Conservation (phyloP, 2,113 vertebrate species). For the Mesitornis unicolor region DNA sequence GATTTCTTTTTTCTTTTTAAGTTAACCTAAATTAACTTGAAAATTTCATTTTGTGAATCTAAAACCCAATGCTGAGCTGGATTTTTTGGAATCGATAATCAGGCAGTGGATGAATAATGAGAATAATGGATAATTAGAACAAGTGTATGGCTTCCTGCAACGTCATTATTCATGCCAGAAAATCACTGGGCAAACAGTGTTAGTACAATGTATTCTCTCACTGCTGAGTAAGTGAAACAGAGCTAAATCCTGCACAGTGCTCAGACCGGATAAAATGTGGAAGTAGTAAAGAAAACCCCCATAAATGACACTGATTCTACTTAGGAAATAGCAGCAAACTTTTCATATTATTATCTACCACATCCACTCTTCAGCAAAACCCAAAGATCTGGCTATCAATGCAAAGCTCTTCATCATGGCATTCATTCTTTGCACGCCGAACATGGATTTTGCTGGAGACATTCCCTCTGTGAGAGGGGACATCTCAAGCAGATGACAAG, state of each 20-base stretch:
- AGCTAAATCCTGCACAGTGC: neutral
- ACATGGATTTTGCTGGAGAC: rapidly evolving
- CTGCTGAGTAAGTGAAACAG: neutral
- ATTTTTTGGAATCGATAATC: neutral
- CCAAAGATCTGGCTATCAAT: neutral
- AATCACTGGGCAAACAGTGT: neutral
- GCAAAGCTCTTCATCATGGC: neutral
- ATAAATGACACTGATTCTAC: neutral
- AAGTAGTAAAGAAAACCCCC: neutral
- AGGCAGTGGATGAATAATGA: neutral
- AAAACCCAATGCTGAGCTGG: neutral
- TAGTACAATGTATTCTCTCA: neutral
- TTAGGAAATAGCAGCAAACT: neutral
- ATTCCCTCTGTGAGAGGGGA: neutral
- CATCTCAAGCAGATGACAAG: neutral
- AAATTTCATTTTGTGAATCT: slow-evolving; percentile 13
- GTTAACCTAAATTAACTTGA: neutral
- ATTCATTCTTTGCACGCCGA: neutral
- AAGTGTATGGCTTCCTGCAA: neutral
- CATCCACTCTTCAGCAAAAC: neutral
- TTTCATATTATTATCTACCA: neutral
- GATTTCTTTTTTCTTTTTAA: neutral
- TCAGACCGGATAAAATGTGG: neutral
- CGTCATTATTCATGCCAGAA: neutral
- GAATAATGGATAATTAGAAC: neutral